phyloP scores from a whole-genome alignment of 2,113 vertebrate species.

The Pseudopodoces humilis region DNA sequence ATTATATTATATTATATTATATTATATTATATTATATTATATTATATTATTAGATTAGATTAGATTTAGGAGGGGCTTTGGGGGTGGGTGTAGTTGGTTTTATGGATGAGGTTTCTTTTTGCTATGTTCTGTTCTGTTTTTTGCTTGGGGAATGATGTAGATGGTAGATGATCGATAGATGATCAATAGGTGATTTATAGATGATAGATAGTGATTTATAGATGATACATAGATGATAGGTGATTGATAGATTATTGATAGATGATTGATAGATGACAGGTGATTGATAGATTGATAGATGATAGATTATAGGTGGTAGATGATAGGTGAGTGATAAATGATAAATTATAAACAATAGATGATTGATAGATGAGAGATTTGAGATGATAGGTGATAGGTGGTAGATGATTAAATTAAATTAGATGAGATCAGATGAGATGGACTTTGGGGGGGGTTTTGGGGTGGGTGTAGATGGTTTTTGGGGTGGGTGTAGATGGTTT shows the following conservation, averaged over 20 bases:
- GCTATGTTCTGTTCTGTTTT: neutral
- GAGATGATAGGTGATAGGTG: neutral
- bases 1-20: neutral
- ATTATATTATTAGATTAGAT: too few relatives aligned
- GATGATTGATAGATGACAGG: neutral
- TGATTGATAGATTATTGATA: too few relatives aligned
- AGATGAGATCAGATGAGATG: neutral
- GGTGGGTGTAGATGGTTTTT: too few relatives aligned
- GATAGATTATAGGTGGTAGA: neutral
- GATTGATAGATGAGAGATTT: too few relatives aligned
- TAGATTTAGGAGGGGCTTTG: neutral
- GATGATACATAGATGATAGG: neutral
- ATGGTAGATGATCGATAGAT: neutral
- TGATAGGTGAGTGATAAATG: neutral
- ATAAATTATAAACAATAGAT: neutral
- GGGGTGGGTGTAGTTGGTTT: neutral
- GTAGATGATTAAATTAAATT: too few relatives aligned
- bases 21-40: neutral
- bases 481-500: too few relatives aligned
- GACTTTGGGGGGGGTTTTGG: neutral
- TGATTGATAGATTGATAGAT: neutral
- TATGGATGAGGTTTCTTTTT: neutral
- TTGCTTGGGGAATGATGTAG: neutral
- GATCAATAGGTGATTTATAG: neutral
- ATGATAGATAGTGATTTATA: neutral